Evolutionary conservation across 2,113 vertebrate genomes (phyloP), one percentile per base, ranked within the genome.

Genomic region (Talpa occidentalis): DNA sequence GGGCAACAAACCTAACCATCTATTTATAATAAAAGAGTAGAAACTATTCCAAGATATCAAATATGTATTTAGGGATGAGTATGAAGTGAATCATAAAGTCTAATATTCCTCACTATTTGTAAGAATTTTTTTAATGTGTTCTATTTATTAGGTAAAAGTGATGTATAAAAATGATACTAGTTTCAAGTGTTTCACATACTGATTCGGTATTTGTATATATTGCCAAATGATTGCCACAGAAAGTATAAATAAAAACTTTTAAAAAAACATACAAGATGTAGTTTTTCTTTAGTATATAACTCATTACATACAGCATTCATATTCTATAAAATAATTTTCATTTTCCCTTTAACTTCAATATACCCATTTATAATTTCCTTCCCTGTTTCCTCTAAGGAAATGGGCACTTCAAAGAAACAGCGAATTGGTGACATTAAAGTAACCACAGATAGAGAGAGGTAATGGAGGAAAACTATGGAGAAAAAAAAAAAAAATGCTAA

Each of bases 321-420:
- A 24, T 52, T 49, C 22, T 86, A 86, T 37, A 96, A 96, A 92
- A 80, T 30, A 91, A 90, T 81, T 93, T 54, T 94, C 81, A 30
- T 85, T 97, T 79, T 81, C 78, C 81, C 91, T 88, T 73, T 85
- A 88, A 44, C 85, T 84, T 94, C 59, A 87, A 72, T 62, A 56
- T 66, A 83, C 0, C 30, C 64, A 2, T 30, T 90, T 78, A 78
- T 74, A 90, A 70, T 83, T 74, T 56, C 84, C 70, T 95, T 85
- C 95, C 82, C 94, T 90, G 93, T 86, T 96, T 97, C 82, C 90
- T 96, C 97, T 92, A 93, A 97, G 91, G 54, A 95, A 95, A 97
- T 72, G 88, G 87, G 88, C 47, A 78, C 78, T 96, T 95, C 80
- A 97, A 97, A 97, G 96, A 91, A 96, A 94, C 73, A 94, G 92